phyloP scores from a whole-genome alignment of 2,113 vertebrate genomes.

The Odobenus rosmarus region DNA sequence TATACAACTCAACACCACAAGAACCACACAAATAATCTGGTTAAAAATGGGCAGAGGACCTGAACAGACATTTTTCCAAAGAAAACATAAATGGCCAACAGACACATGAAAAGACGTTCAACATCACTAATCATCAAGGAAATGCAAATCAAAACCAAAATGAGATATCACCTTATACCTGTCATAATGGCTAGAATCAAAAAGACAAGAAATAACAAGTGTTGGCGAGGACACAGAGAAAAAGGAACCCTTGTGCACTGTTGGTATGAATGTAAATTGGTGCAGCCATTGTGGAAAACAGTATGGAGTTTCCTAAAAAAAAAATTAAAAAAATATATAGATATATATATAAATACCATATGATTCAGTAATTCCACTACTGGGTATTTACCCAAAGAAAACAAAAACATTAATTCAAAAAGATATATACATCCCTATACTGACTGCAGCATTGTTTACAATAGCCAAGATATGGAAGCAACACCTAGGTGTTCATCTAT shows the following conservation, averaged over 20 bases:
- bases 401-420: not conserved
- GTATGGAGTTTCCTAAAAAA: not conserved
- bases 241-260: not conserved
- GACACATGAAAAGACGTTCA: not conserved
- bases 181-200: not conserved
- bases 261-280: not conserved
- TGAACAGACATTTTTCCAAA: not conserved
- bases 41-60: not conserved
- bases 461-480: not conserved
- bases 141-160: not conserved
- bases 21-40: not conserved
- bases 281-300: not conserved
- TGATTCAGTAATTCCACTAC: not conserved
- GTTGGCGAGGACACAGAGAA: not conserved
- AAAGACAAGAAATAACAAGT: not conserved
- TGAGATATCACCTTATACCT: not conserved
- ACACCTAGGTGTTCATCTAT: not conserved
- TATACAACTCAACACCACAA: not conserved
- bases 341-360: not conserved
- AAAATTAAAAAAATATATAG: too few species aligned
- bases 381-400: not conserved
- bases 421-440: not conserved
- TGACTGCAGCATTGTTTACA: not conserved
- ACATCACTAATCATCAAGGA: not conserved
- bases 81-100: not conserved